Evolutionary conservation across 2,113 vertebrate species (phyloP), one percentile per base, ranked within the genome.

Genomic region (Rhinopomastus cyanomelas): DNA sequence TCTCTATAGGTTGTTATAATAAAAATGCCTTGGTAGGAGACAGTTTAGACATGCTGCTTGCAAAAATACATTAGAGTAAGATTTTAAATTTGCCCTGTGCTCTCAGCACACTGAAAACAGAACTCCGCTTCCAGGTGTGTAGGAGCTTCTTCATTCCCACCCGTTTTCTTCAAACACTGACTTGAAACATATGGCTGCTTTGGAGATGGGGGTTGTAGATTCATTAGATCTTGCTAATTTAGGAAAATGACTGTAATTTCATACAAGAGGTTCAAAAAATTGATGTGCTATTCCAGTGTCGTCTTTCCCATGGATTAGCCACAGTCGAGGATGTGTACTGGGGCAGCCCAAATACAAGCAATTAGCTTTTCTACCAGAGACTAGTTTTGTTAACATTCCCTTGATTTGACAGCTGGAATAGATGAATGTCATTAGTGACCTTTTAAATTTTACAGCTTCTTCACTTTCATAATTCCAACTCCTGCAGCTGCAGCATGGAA

Each of bases 361-460:
- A 91, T 81, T 89, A 90, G 51, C 60, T 95, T 89, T 87, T 79
- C 72, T 93, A 82, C 67, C 23, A 42, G 60, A 71, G 76, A 64
- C 87, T 81, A 56, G n/a, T 94, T 94, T 90, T 95, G 92, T 90
- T 67, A 81, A 91, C 83, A 90, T 93, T 93, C 59, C 52, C 81
- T 73, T 73, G 88, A 94, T 94, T 85, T 93, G 96, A 91, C 86
- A 92, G 94, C 88, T 92, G 81, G 79, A 95, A 95, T 81, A 91
- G 90, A 95, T 79, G 77, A 96, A 96, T 96, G 94, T 95, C 93
- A 83, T 86, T 93, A 84, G 71, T 96, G 97, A 96, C 94, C 95
- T 97, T 97, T 96, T 92, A 91, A 87, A 78, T 88, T 94, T 95
- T 92, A 81, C 92, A 94, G 93, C 89, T 95, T 96, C 92, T 95